Base-by-base conservation (phyloP, 2,797 vertebrate species). In the Pangasius krempfi region DNA sequence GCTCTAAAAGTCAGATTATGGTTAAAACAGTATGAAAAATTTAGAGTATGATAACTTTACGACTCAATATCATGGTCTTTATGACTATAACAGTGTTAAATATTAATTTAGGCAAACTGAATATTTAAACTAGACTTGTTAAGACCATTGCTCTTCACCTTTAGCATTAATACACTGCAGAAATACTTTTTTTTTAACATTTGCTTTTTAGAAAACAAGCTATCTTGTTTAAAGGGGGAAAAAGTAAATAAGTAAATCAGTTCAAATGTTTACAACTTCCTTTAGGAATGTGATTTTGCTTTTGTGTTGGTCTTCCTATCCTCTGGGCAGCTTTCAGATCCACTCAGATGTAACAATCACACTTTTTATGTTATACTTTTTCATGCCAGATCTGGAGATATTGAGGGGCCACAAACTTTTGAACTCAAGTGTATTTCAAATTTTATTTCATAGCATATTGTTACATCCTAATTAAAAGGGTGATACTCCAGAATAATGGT, bases 101-200 rank as follows among this genome's bases (percentile, higher is more conserved):
- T 44, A 62, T 62, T 62, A 47, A 82, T 82, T 62, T 82, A 8
- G 13, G 2, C 30, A 27, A 27, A 66, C 37, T 83, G 25, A 83
- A 62, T 62, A 83, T 83, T 16, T 44, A 27, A 82, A 18, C 20
- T 62, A 62, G 79, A 64, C 37, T 83, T 83, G 25, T 64, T 44
- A 44, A 25, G 37, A n/a, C 12, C 13, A 3, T 62, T 37, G 8
- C 8, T 9, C 18, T 79, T 56, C 22, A 5, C 12, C 12, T 44
- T 81, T 25, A 60, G 7, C 9, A 22, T 2, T 22, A 54, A 33
- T 60, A 27, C 12, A 12, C 40, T 64, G 79, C 37, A 81, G 33
- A 80, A 58, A 30, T 78, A 54, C 14, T 0, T 4, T 54, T 78
- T 78, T 40, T 78, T 10, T 30, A 20, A 30, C 10, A 7, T 30